Base-by-base conservation (phyloP, 1,140 invertebrate species). In the Psix sp. region DNA sequence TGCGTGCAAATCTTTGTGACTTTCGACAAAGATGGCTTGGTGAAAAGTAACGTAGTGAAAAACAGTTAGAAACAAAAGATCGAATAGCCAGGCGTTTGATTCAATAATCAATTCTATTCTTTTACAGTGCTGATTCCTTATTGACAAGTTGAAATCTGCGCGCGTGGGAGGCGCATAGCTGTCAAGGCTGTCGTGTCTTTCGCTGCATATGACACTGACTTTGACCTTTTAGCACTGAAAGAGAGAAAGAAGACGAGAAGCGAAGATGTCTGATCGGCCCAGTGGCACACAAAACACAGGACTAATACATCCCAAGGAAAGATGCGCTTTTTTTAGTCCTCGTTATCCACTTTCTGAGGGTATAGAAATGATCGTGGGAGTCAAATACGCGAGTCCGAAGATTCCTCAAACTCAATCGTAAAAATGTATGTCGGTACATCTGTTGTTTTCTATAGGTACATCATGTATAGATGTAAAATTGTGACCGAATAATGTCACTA, bases 271-370 rank as follows among this genome's bases (percentile, higher is more conserved):
- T 79, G 76, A 82, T 83, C 79, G 84, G 81, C 85, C 83, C 80
- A 84, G 82, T 87, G 85, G 84, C 85, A 85, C 71, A 86, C 83
- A 86, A 87, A 86, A 71, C 73, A 39, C 21, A 52, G 29, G 36
- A 66, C 46, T 49, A 2, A 5, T 35, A 24, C 59, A 20, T 31
- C 26, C 60, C 48, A 76, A 76, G 76, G 77, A 84, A 81, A 80
- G 56, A 77, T 36, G 42, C 33, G 52, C 72, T 79, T 84, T 86
- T 87, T 86, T 85, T 80, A 73, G 80, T 78, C 84, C 85, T 77
- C 83, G 46, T 86, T 87, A 76, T 84, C 84, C 63, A 86, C 84
- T 85, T 87, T 83, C 77, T 57, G 72, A 52, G 56, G 35, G 42
- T 56, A 31, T 62, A 74, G 59, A 62, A 67, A 79, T 54, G 40